These are phyloP conservation scores for Piscicola geometra DNA, from an alignment of 2,888 invertebrate species.

Conservation along the genomic window DNA sequence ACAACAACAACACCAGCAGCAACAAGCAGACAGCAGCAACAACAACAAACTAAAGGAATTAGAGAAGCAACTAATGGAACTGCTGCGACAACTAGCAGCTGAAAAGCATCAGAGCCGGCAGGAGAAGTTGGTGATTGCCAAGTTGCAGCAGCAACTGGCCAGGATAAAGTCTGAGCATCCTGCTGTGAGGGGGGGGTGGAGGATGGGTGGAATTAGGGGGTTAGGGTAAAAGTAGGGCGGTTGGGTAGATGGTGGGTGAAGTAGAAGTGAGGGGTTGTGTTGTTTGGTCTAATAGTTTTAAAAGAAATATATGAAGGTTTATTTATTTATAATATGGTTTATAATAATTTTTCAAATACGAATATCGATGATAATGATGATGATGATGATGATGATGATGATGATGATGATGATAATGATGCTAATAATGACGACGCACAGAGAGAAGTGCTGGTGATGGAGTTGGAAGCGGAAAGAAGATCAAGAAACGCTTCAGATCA, in stretches of 20 bases:
- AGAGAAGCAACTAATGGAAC: slow-evolving; percentile 48
- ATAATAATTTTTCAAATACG: background rate
- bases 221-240: background rate
- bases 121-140: slow-evolving; percentile 46
- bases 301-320: too few species aligned
- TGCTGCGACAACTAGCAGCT: slow-evolving; percentile 48
- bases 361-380: slow-evolving; percentile 33
- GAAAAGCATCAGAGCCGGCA: slow-evolving; percentile 46
- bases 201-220: background rate
- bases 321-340: too few species aligned
- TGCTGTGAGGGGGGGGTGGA: slow-evolving; percentile 38
- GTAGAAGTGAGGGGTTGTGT: background rate
- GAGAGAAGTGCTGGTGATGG: slow-evolving; percentile 46
- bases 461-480: slow-evolving; percentile 51
- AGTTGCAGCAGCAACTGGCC: slow-evolving; percentile 48
- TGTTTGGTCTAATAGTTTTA: too few species aligned
- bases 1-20: slow-evolving; percentile 12
- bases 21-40: background rate
- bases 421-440: slow-evolving; percentile 37
- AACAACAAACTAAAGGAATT: slow-evolving; percentile 35
- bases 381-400: slow-evolving; percentile 36
- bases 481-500: slow-evolving; percentile 50
- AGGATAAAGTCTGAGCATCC: slow-evolving; percentile 44
- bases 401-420: slow-evolving; percentile 36
- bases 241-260: background rate